phyloP scores from a whole-genome alignment of 2,888 invertebrate species.

The Lordiphosa andalusiaca region DNA sequence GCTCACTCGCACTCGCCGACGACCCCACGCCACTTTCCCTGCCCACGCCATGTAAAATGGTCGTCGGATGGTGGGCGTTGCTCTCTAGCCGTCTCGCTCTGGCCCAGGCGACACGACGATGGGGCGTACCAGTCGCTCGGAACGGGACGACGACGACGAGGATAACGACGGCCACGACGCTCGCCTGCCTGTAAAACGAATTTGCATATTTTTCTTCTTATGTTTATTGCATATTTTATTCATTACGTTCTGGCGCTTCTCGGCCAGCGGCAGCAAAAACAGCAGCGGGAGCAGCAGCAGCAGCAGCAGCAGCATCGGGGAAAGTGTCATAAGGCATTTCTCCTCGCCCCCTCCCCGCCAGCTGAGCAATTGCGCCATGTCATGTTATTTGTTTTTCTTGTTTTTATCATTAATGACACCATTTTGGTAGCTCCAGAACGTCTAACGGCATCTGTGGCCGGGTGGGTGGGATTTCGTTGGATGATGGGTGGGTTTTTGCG shows the following conservation, averaged over 20 bases:
- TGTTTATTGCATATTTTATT: slow-evolving; percentile 73
- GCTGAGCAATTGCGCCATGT: slow-evolving; percentile 27
- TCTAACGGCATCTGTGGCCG: no score
- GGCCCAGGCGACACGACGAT: neutral
- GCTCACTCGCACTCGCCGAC: slow-evolving; percentile 11
- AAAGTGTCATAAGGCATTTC: slow-evolving; percentile 73
- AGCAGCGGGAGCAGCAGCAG: slow-evolving; percentile 9
- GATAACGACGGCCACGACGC: slow-evolving; percentile 17
- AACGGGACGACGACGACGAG: neutral
- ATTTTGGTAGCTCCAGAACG: slow-evolving; percentile 4
- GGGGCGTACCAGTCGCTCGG: neutral
- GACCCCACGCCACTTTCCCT: slow-evolving; percentile 20
- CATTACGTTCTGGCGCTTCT: slow-evolving; percentile 65
- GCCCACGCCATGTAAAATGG: slow-evolving; percentile 59
- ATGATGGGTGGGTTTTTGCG: no score
- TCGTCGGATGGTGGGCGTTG: slow-evolving; percentile 65
- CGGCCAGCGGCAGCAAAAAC: slow-evolving; percentile 17
- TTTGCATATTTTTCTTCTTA: slow-evolving; percentile 66
- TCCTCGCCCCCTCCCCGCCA: slow-evolving; percentile 5
- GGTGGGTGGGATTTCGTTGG: no score
- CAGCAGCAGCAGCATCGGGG: slow-evolving; percentile 21
- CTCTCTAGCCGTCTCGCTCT: slow-evolving; percentile 51
- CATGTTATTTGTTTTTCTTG: slow-evolving; percentile 20
- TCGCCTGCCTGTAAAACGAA: slow-evolving; percentile 35
- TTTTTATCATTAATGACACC: slow-evolving; percentile 46